A percentile compares a stretch with the other conserved stretches of the same genome.
phyloP scores from a whole-genome alignment of 2,888 invertebrate species.

The Apocheima hispidaria region DNA sequence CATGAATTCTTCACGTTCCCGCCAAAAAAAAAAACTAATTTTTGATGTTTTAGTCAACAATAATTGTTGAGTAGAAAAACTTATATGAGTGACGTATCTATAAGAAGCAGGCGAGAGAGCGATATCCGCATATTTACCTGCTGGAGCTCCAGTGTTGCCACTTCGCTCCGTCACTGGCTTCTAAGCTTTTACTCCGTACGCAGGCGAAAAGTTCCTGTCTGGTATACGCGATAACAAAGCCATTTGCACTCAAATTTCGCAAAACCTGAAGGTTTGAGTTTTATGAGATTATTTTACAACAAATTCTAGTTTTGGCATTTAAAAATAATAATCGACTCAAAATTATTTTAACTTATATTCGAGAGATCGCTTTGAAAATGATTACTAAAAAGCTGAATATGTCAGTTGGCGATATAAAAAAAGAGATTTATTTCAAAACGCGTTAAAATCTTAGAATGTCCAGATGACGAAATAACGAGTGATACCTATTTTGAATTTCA shows the following conservation, averaged over 20 bases:
- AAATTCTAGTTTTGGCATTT: too few species aligned
- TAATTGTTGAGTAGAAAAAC: conserved; percentile 65
- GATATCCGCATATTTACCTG: conserved; percentile 68
- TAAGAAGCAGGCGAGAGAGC: conserved; percentile 61
- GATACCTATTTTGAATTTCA: too few species aligned
- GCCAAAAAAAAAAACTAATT: too few species aligned
- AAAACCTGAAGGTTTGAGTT: conserved; percentile 25
- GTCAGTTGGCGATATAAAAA: too few species aligned
- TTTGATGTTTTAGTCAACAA: conserved; percentile 62
- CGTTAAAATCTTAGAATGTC: too few species aligned
- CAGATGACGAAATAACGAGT: too few species aligned
- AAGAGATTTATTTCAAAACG: too few species aligned
- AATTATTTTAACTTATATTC: too few species aligned
- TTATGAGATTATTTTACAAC: conserved; percentile 10
- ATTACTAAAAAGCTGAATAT: too few species aligned
- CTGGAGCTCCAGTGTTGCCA: conserved; percentile 57
- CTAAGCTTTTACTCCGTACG: conserved; percentile 67
- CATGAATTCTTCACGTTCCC: too few species aligned
- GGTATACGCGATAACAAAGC: conserved; percentile 66
- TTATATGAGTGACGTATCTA: conserved; percentile 81
- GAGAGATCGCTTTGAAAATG: too few species aligned
- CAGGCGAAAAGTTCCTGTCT: conserved; percentile 76
- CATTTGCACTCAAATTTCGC: conserved; percentile 50
- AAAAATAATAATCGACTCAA: too few species aligned
- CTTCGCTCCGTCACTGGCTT: conserved; percentile 64